Evolutionary conservation across 2,888 invertebrate species (phyloP).

Genomic region (Ichneumon xanthorius): DNA sequence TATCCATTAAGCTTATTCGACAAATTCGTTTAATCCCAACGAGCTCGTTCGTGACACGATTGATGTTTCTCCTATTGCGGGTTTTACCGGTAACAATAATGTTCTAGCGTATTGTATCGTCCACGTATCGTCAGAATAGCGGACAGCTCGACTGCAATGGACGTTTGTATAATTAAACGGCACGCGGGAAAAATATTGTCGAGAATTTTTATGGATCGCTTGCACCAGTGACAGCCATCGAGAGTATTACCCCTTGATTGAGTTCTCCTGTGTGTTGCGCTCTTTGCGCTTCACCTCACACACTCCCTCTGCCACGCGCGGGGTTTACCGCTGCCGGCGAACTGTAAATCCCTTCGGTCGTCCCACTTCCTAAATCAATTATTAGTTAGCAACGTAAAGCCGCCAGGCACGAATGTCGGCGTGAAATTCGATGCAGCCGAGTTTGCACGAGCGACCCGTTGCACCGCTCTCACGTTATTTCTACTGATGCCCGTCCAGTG

Average conservation of each 20-base stretch:
- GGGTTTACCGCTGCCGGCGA: not conserved
- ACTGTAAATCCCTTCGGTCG: conserved; percentile 38
- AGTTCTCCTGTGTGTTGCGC: not conserved
- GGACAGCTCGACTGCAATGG: conserved; percentile 21
- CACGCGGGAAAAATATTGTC: conserved; percentile 14
- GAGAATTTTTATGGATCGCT: conserved; percentile 35
- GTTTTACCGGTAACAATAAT: not conserved
- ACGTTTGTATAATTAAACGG: conserved; percentile 40
- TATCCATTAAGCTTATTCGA: not conserved
- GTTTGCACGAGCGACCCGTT: not conserved
- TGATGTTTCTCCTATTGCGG: not conserved
- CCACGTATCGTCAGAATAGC: not conserved
- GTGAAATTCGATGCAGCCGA: conserved; percentile 67
- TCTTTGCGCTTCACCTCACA: not conserved
- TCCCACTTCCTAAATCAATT: conserved; percentile 72
- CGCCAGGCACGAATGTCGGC: conserved; percentile 48
- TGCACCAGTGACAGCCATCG: not conserved
- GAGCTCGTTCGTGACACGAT: conserved; percentile 3
- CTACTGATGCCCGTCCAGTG: not conserved
- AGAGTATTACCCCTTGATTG: not conserved
- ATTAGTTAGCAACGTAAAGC: conserved; percentile 71
- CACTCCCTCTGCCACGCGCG: not conserved
- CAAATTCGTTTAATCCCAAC: not conserved
- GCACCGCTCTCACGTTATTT: not conserved
- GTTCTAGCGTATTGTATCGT: not conserved